Base-by-base conservation (phyloP, 2,113 vertebrate genomes). In the Actinemys pallida region DNA sequence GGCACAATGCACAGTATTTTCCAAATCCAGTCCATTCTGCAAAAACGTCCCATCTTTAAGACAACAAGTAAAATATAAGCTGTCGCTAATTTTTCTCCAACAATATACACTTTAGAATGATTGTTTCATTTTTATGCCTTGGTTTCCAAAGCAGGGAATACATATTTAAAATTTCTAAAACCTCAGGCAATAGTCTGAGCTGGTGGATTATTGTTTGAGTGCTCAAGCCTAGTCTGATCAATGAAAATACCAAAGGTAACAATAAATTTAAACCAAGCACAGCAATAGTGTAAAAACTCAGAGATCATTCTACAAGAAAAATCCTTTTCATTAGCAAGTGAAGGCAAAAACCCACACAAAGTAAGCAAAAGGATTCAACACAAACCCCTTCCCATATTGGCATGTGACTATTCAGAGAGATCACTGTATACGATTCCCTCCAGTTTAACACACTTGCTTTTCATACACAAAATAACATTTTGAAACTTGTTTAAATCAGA, bases 171-270 rank as follows among this genome's bases (percentile, higher is more conserved):
- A 78, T 87, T 93, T 95, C 95, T 91, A 96, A 97, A 95, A 95
- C 96, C 95, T 97, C 93, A 97, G 96, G 96, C 96, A 95, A 92
- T 96, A 96, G 92, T 96, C 88, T 93, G 96, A 97, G 86, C 93
- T 94, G 92, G 84, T 90, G 92, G 91, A 89, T 93, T 96, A 95
- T 94, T 91, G 90, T 97, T 96, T 97, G 93, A 96, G 84, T 76
- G 81, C 96, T 96, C 91, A 95, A 95, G 96, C 89, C 94, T 96
- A 91, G 95, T 91, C 92, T 93, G 92, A 97, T 94, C 96, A 95
- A 97, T 95, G 95, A 69, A 93, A 91, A 78, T 92, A 88, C 88
- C 84, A 49, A 87, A 95, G 92, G 95, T 95, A 94, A 93, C 84
- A 83, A 80, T 81, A 96, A 24, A 91, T 95, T 92, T 95, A 96